A percentile compares a stretch with the other conserved stretches of the same genome.
phyloP scores from a whole-genome alignment of 2,113 vertebrate genomes.

The Prunella himalayana region DNA sequence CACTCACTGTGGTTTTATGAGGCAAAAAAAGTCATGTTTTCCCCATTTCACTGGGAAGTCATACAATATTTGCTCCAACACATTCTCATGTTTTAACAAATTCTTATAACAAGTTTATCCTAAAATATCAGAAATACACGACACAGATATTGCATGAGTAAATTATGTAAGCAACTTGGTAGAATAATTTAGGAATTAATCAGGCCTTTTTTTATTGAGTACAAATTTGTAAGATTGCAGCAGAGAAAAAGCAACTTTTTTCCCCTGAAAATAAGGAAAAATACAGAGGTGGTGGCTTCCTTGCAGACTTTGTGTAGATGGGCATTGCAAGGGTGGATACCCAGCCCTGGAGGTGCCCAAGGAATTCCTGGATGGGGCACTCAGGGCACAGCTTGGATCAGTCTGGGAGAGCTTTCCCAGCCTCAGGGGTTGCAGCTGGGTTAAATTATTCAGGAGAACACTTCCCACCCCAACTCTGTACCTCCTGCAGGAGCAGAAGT shows the following conservation, averaged over 20 bases:
- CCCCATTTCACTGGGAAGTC: background rate
- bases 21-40: fast-evolving
- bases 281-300: background rate
- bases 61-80: background rate
- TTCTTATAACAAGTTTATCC: background rate
- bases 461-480: fast-evolving
- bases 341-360: background rate
- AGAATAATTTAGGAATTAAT: background rate
- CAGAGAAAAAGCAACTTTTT: background rate
- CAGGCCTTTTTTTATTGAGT: background rate
- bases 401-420: background rate
- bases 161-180: background rate
- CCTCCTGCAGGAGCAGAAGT: background rate
- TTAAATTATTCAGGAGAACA: background rate
- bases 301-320: background rate
- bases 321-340: background rate
- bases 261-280: background rate
- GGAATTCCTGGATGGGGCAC: background rate
- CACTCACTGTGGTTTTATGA: fast-evolving
- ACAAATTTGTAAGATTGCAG: background rate
- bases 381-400: background rate
- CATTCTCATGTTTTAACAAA: background rate
- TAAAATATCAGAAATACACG: background rate
- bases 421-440: too few species aligned
- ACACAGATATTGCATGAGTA: too few species aligned